These are phyloP conservation scores for Stercorarius parasiticus DNA, from an alignment of 2,113 vertebrate genomes.

Conservation along the genomic window DNA sequence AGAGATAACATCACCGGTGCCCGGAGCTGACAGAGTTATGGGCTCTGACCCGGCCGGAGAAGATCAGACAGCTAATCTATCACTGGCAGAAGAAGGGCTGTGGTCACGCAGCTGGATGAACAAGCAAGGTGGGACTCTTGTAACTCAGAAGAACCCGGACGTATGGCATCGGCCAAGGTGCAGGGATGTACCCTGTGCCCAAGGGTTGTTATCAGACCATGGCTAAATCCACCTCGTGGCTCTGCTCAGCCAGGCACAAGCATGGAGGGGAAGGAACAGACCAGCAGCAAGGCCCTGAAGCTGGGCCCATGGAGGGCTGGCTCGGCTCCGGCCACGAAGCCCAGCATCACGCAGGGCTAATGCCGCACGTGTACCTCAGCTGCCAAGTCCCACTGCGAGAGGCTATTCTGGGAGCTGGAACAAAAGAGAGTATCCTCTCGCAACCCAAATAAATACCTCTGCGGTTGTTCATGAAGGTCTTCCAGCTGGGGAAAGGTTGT, in stretches of 20 bases:
- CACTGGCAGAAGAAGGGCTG: neutral
- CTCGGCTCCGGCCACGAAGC: neutral
- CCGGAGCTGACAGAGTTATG: neutral
- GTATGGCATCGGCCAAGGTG: rapidly evolving
- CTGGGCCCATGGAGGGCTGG: neutral
- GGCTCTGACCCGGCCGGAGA: neutral
- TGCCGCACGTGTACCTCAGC: neutral
- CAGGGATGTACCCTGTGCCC: neutral
- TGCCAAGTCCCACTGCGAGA: neutral
- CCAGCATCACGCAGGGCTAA: neutral
- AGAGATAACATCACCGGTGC: neutral
- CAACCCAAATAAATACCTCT: neutral
- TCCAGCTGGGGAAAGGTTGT: slow-evolving; percentile 21
- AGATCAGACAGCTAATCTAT: neutral
- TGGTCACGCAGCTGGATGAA: neutral
- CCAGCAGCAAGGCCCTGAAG: neutral
- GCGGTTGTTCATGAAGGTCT: neutral
- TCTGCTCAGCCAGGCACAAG: neutral
- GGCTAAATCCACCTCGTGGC: neutral
- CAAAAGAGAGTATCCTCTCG: neutral
- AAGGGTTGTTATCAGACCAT: neutral
- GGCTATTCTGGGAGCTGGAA: slow-evolving; percentile 47
- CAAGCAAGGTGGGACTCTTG: rapidly evolving
- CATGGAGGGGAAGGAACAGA: neutral
- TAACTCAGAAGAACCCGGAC: neutral